These are phyloP conservation scores for Piprites chloris DNA, from an alignment of 2,113 vertebrate species.

Conservation along the genomic window DNA sequence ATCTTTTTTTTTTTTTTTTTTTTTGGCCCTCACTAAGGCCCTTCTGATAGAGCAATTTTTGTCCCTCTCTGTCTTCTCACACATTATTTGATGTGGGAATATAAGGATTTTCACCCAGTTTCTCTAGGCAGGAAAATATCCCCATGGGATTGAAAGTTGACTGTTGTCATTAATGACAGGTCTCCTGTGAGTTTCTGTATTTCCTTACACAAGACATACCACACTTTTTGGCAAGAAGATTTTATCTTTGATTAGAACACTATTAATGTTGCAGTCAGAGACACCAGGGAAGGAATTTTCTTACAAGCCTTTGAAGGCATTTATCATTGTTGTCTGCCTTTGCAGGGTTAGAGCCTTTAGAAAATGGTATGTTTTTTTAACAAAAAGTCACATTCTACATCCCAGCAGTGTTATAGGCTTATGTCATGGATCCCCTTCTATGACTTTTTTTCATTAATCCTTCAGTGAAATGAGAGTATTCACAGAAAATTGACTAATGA, in stretches of 20 bases:
- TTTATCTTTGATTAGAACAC: constrained; percentile 4
- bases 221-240: neutral
- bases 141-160: neutral
- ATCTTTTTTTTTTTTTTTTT: neutral
- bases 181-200: neutral
- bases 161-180: neutral
- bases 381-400: neutral
- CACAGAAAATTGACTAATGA: neutral
- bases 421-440: neutral
- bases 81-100: neutral
- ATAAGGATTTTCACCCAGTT: neutral
- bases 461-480: neutral
- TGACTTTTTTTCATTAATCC: neutral
- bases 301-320: neutral
- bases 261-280: neutral
- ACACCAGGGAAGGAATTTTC: neutral
- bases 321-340: neutral
- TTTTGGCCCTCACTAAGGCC: neutral
- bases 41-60: neutral
- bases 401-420: neutral
- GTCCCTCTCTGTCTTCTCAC: neutral
- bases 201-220: constrained; percentile 9
- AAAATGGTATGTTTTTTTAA: neutral
- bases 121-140: neutral
- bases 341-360: neutral